phyloP scores from a whole-genome alignment of 2,113 vertebrate species.

The Hippocampus mohnikei region DNA sequence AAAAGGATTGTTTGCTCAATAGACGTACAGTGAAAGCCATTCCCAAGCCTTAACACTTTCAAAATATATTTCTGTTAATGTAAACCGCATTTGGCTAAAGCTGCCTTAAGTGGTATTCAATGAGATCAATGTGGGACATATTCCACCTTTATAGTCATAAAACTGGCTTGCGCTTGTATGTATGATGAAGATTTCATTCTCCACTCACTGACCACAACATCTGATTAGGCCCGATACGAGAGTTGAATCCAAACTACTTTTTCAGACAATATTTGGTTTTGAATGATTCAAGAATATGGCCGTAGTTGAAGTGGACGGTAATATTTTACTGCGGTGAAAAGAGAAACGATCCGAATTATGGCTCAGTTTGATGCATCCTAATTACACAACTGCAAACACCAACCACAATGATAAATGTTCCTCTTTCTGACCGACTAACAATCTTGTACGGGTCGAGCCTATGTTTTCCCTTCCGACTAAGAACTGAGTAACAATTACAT shows the following conservation, averaged over 20 bases:
- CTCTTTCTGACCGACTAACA: background rate
- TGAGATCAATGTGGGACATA: background rate
- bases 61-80: background rate
- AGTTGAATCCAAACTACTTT: background rate
- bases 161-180: background rate
- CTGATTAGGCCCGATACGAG: background rate
- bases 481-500: background rate
- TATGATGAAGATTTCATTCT: background rate
- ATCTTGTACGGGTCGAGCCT: background rate
- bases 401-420: background rate
- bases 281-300: background rate
- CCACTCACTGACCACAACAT: background rate
- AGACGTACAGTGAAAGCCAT: background rate
- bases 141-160: background rate
- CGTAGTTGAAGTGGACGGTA: background rate
- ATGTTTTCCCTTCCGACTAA: background rate
- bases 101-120: background rate
- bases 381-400: background rate
- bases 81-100: background rate
- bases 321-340: background rate
- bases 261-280: background rate
- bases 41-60: background rate
- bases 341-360: background rate
- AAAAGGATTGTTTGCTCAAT: background rate
- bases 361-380: background rate